These are phyloP conservation scores for Agriotes lineatus DNA, from an alignment of 2,888 invertebrate genomes.

Conservation along the genomic window DNA sequence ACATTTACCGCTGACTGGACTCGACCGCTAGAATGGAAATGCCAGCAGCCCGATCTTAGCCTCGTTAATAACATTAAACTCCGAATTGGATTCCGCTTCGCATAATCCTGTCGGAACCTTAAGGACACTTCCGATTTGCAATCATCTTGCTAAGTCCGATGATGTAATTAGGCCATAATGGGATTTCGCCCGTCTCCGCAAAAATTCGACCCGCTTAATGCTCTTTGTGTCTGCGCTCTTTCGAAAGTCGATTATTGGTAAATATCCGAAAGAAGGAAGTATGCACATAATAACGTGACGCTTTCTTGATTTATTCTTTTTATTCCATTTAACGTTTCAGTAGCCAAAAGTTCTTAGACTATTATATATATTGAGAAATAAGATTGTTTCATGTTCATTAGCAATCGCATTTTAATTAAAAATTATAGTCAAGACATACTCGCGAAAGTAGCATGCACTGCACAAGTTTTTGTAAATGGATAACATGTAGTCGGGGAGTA, in stretches of 20 bases:
- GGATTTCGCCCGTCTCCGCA: slow-evolving; percentile 18
- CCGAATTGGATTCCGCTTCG: slow-evolving; percentile 47
- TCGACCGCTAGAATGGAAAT: slow-evolving; percentile 42
- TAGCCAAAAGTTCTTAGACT: no score
- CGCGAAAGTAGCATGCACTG: no score
- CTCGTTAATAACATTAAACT: slow-evolving; percentile 46
- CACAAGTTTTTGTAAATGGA: no score
- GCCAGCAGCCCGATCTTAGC: slow-evolving; percentile 30
- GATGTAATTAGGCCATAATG: slow-evolving; percentile 23
- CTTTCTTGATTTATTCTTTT: no score
- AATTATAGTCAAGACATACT: no score
- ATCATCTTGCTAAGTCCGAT: slow-evolving; percentile 24
- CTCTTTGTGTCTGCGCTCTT: slow-evolving; percentile 8
- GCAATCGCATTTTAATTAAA: no score
- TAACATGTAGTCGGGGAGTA: no score
- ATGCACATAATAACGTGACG: no score
- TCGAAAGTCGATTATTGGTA: slow-evolving; percentile 1
- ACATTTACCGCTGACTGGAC: slow-evolving; percentile 47
- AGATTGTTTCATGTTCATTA: no score
- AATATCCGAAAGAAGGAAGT: slow-evolving; percentile 6
- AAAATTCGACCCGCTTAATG: slow-evolving; percentile 11
- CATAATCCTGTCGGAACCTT: slow-evolving; percentile 47
- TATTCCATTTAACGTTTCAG: no score
- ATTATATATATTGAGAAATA: no score
- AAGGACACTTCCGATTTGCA: slow-evolving; percentile 42